A percentile compares a stretch with the other conserved stretches of the same genome.
Conservation (phyloP, 2,888 invertebrate genomes). For the Taenaris catops region DNA sequence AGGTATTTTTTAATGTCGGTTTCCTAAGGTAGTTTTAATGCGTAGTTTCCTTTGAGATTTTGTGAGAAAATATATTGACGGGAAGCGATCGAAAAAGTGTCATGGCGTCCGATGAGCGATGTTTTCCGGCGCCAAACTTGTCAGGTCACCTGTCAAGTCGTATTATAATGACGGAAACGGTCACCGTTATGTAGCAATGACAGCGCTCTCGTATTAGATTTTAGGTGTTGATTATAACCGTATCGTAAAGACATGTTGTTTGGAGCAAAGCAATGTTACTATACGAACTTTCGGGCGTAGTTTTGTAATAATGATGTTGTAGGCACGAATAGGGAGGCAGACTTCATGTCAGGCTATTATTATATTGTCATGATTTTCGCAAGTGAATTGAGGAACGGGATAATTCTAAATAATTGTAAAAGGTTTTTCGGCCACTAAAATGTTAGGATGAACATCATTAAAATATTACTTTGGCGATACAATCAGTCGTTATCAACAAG, state of each 20-base stretch:
- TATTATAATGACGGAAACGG: conserved; percentile 27
- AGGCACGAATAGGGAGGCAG: too few relatives aligned
- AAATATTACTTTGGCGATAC: too few relatives aligned
- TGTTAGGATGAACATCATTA: too few relatives aligned
- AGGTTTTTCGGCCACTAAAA: too few relatives aligned
- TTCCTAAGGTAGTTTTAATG: conserved; percentile 6
- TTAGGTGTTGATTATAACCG: conserved; percentile 4
- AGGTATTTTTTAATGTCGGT: conserved; percentile 4
- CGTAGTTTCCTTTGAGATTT: conserved; percentile 21
- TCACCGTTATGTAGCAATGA: conserved; percentile 25
- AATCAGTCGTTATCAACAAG: too few relatives aligned
- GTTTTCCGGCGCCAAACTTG: conserved; percentile 49
- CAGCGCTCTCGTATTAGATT: conserved; percentile 9
- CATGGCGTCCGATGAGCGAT: conserved; percentile 49
- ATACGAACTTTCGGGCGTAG: too few relatives aligned
- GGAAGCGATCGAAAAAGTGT: conserved; percentile 55
- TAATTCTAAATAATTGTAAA: too few relatives aligned
- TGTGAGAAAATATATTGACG: conserved; percentile 35
- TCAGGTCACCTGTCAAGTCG: conserved; percentile 30
- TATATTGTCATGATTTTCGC: too few relatives aligned
- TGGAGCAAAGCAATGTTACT: too few relatives aligned
- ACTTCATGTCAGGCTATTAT: too few relatives aligned
- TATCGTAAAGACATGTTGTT: background rate
- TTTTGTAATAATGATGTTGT: too few relatives aligned
- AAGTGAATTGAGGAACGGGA: too few relatives aligned